Percentiles rank a stretch among this genome's conserved stretches.
Conservation (phyloP, 1,140 invertebrate species). For the Aculops lycopersici region DNA sequence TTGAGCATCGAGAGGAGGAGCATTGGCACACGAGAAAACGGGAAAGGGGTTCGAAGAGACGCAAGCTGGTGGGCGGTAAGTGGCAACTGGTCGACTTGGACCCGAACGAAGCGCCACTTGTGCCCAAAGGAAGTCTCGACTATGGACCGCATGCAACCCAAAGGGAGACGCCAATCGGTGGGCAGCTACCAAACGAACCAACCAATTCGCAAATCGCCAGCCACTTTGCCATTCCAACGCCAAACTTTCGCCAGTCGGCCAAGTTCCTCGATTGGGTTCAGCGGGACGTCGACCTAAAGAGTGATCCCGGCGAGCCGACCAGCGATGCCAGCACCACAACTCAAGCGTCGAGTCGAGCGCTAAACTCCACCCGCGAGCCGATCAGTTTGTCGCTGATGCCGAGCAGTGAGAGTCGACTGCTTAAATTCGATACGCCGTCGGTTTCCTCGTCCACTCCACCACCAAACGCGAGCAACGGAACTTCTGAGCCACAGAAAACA, state of each 20-base stretch:
- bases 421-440: too few species aligned
- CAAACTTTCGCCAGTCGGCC: constrained; percentile 1
- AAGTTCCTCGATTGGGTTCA: constrained; percentile 3
- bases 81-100: background rate
- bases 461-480: too few species aligned
- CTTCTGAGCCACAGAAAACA: too few species aligned
- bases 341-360: too few species aligned
- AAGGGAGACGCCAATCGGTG: background rate
- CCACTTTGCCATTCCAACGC: constrained; percentile 6
- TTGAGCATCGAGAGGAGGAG: constrained; percentile 7
- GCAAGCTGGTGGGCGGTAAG: background rate
- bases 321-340: background rate
- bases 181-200: background rate
- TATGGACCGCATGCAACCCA: too few species aligned
- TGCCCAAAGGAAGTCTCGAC: too few species aligned
- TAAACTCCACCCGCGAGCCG: too few species aligned
- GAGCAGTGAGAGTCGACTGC: too few species aligned
- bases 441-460: too few species aligned
- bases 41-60: background rate
- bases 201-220: background rate
- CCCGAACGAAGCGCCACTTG: background rate
- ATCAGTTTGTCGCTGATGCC: too few species aligned
- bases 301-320: background rate
- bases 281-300: background rate
- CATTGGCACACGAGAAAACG: constrained; percentile 9